Evolutionary conservation across 1,140 invertebrate genomes (phyloP).

Genomic region (Elymnias hypermnestra): DNA sequence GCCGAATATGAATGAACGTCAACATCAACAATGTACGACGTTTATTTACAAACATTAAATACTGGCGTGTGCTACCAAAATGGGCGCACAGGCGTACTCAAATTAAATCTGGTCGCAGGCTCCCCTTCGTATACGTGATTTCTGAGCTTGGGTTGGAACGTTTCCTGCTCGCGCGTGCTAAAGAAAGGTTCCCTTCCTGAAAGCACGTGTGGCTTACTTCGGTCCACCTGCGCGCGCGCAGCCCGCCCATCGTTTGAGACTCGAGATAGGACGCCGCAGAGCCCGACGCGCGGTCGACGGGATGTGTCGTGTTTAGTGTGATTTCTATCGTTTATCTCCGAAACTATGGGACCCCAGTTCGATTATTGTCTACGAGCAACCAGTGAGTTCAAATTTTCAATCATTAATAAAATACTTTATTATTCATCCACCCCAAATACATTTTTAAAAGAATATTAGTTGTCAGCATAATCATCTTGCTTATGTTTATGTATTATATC

Average conservation of each 20-base stretch:
- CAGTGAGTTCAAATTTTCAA: conserved; percentile 64
- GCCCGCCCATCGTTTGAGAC: conserved; percentile 15
- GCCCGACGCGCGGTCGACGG: conserved; percentile 49
- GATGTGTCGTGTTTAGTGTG: conserved; percentile 66
- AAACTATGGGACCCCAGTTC: conserved; percentile 65
- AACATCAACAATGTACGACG: conserved; percentile 52
- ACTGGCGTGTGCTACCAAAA: conserved; percentile 49
- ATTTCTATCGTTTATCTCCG: conserved; percentile 26
- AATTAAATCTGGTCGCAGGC: conserved; percentile 51
- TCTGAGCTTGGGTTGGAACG: conserved; percentile 29
- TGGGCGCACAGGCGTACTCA: conserved; percentile 41
- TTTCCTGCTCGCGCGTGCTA: conserved; percentile 62
- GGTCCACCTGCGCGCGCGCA: conserved; percentile 53
- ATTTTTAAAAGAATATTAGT: too few relatives aligned
- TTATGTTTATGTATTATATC: too few relatives aligned
- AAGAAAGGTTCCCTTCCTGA: conserved; percentile 59
- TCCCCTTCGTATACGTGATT: conserved; percentile 41
- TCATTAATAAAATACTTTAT: background rate
- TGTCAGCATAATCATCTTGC: too few relatives aligned
- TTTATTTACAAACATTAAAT: conserved; percentile 71
- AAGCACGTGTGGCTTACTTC: conserved; percentile 54
- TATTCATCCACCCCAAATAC: background rate
- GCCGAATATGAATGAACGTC: conserved; percentile 51
- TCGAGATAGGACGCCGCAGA: conserved; percentile 41
- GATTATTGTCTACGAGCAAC: conserved; percentile 66